Evolutionary conservation across 2,113 vertebrate genomes (phyloP), one percentile per base, ranked within the genome.

Genomic region (Oreochromis aureus): DNA sequence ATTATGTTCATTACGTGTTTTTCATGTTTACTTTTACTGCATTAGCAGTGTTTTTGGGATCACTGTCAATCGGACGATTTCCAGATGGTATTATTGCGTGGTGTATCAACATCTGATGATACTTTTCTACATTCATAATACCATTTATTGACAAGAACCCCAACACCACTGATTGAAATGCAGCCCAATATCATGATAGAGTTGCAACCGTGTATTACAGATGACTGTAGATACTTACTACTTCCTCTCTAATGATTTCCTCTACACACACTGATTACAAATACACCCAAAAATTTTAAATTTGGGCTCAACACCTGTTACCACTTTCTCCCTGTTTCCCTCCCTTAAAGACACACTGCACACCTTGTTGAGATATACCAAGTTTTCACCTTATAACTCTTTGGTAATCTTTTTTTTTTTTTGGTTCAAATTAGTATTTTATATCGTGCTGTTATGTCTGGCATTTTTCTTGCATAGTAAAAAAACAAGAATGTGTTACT

Each of bases 381-480:
- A 63, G 32, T n/a, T 36, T 66, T 66, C 61, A 66, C 61, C 18
- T 63, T 63, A 63, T n/a, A 63, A 63, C 59, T 66, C 18, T 66
- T 36, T 63, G 10, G 30, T 6, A 63, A 63, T 63, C 16, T 0
- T 3, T 19, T 34, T 0, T 3, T 19, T 34, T 61, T 34, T 63
- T 36, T n/a, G 6, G 10, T n/a, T 36, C 27, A 34, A 34, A 34
- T 19, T 34, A 6, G 9, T 34, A 61, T 10, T 61, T 61, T 34
- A 61, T 34, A 34, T 34, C 10, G 5, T 61, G 30, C 30, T 34
- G 58, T 18, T 32, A 0, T 61, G 59, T 34, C 58, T 61, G 27
- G 15, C 5, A 61, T 61, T 61, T 19, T 61, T 10, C 58, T 61
- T 61, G 16, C 39, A 71, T 71, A 4, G 13, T 73, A 16, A 73